A percentile compares a stretch with the other conserved stretches of the same genome.
phyloP scores from a whole-genome alignment of 92 coral and sea anemone genomes.

The Ricordea florida region DNA sequence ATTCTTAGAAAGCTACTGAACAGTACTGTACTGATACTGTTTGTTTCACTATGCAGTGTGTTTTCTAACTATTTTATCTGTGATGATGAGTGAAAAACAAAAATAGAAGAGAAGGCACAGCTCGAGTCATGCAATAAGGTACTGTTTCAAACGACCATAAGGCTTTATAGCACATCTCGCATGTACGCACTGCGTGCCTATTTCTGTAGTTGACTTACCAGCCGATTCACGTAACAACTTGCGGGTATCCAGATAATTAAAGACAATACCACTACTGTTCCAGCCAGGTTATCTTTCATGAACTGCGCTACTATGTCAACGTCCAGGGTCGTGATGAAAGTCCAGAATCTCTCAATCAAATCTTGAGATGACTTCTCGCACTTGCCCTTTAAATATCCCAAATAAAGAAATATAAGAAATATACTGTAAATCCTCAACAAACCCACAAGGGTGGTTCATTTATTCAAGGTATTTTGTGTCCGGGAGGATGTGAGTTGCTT shows the following conservation, averaged over 20 bases:
- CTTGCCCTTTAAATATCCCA: constrained; percentile 45
- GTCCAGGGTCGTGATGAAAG: constrained; percentile 76
- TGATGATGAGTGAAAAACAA: too few species aligned
- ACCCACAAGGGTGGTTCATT: too few species aligned
- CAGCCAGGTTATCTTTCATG: constrained; percentile 96
- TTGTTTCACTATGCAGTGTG: too few species aligned
- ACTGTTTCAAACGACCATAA: too few species aligned
- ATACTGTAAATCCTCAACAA: not conserved
- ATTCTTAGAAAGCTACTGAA: too few species aligned
- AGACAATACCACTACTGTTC: constrained; percentile 87
- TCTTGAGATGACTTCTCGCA: constrained; percentile 86
- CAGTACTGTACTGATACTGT: too few species aligned
- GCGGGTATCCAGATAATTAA: constrained; percentile 88
- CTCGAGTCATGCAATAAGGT: too few species aligned
- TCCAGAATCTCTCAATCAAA: constrained; percentile 82
- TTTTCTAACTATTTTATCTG: too few species aligned
- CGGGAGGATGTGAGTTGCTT: too few species aligned
- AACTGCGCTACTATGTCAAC: constrained; percentile 81
- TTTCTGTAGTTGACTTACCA: constrained; percentile 62
- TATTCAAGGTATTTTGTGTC: too few species aligned
- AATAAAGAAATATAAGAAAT: not conserved
- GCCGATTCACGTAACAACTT: constrained; percentile 75
- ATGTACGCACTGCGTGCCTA: too few species aligned
- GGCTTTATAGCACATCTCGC: too few species aligned
- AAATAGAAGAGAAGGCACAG: not conserved